Evolutionary conservation across 2,888 invertebrate genomes (phyloP).

Genomic region (Lacanobia oleracea): DNA sequence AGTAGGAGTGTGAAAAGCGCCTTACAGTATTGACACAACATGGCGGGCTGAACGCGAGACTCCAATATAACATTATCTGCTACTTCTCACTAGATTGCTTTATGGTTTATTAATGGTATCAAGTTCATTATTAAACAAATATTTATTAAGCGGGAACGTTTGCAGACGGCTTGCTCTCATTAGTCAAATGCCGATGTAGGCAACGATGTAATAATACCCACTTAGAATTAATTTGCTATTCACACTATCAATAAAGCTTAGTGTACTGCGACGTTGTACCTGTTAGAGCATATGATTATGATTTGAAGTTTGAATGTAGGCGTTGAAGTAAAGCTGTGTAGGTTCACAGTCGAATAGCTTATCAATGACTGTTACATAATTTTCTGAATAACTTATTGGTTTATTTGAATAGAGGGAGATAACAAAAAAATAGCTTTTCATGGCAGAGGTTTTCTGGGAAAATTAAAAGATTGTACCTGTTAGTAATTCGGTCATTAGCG

Average conservation of each 20-base stretch:
- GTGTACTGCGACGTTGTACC: constrained; percentile 8
- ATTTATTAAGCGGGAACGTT: constrained; percentile 40
- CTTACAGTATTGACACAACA: constrained; percentile 20
- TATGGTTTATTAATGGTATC: constrained; percentile 46
- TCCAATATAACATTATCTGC: constrained; percentile 6
- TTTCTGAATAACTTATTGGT: neutral
- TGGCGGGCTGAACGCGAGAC: constrained; percentile 1
- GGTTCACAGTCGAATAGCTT: neutral
- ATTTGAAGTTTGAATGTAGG: constrained; percentile 15
- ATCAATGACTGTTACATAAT: neutral
- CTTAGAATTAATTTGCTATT: constrained; percentile 53
- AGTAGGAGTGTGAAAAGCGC: neutral
- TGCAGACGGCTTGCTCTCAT: constrained; percentile 27
- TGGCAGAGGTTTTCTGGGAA: neutral
- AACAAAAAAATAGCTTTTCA: neutral
- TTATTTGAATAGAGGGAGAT: neutral
- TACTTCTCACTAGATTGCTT: constrained; percentile 22
- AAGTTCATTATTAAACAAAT: constrained; percentile 47
- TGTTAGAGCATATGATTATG: constrained; percentile 21
- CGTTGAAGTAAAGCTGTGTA: neutral
- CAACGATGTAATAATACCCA: constrained; percentile 42
- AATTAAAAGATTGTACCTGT: neutral
- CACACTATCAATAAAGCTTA: constrained; percentile 61
- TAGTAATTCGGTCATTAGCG: neutral
- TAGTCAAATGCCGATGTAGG: constrained; percentile 38